Evolutionary conservation across 2,113 vertebrate genomes (phyloP).

Genomic region (Pseudolaguvia tuberculata): DNA sequence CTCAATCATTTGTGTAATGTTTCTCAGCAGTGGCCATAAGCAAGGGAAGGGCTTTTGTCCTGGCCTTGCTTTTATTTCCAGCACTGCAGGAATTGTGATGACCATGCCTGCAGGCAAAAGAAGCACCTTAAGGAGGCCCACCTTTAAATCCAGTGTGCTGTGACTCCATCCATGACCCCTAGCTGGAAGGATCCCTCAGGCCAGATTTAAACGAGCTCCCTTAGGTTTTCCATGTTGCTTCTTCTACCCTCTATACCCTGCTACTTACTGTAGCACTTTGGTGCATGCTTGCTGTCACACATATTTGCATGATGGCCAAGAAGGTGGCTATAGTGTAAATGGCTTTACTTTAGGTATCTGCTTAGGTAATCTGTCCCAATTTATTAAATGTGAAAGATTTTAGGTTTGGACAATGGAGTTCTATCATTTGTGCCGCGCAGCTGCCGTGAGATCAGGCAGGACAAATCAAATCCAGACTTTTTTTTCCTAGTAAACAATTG

Average conservation of each 20-base stretch:
- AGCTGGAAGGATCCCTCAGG: conserved; percentile 73
- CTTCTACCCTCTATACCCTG: conserved; percentile 50
- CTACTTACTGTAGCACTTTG: conserved; percentile 50
- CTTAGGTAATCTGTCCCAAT: background rate
- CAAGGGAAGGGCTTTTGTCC: conserved; percentile 71
- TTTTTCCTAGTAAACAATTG: conserved; percentile 2
- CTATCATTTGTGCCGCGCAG: too few relatives aligned
- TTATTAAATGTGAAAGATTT: conserved; percentile 43
- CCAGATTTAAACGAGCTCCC: conserved; percentile 81
- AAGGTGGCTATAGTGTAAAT: conserved; percentile 38
- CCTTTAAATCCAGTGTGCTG: conserved; percentile 70
- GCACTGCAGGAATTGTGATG: conserved; percentile 73
- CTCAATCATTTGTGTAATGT: conserved; percentile 68
- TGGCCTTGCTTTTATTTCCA: conserved; percentile 66
- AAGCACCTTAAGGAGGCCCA: conserved; percentile 74
- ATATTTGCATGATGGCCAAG: conserved; percentile 41
- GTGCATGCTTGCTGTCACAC: conserved; percentile 41
- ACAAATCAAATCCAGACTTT: conserved; percentile 12
- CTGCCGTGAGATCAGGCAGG: background rate
- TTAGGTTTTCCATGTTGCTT: conserved; percentile 60
- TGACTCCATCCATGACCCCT: conserved; percentile 74
- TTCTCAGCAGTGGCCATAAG: conserved; percentile 67
- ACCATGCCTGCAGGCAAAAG: conserved; percentile 72
- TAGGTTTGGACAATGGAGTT: conserved; percentile 1
- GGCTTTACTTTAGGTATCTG: conserved; percentile 39